A percentile compares a stretch with the other conserved stretches of the same genome.
These are phyloP conservation scores for Atlantisia rogersi DNA, from an alignment of 2,113 vertebrate species.

Conservation along the genomic window DNA sequence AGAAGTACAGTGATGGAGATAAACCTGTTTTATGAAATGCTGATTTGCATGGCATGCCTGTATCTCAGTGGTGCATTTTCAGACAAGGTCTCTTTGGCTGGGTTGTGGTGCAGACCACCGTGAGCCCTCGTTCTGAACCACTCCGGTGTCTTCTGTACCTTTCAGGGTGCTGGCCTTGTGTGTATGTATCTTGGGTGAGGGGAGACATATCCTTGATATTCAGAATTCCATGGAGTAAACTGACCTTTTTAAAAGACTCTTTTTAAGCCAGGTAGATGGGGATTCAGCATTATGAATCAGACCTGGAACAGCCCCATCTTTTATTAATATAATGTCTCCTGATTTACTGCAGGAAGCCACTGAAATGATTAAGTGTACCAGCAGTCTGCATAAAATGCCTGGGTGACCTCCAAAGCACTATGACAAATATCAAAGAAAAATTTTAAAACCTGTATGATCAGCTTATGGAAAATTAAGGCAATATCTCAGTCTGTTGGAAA, in stretches of 20 bases:
- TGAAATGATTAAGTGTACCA: constrained; percentile 55
- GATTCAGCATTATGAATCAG: constrained; percentile 33
- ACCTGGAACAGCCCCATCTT: constrained; percentile 48
- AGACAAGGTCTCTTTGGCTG: not conserved
- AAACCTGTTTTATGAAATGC: not conserved
- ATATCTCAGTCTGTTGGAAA: constrained; percentile 29
- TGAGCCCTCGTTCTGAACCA: not conserved
- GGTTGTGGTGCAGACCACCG: not conserved
- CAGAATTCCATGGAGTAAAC: constrained; percentile 29
- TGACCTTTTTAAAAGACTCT: constrained; percentile 38
- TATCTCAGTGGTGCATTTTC: not conserved
- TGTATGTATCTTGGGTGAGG: not conserved
- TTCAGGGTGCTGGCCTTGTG: not conserved
- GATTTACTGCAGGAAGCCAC: constrained; percentile 59
- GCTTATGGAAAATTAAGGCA: constrained; percentile 28
- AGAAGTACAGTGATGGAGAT: not conserved
- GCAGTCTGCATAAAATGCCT: constrained; percentile 54
- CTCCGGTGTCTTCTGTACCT: not conserved
- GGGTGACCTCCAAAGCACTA: constrained; percentile 39
- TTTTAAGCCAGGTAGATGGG: constrained; percentile 23
- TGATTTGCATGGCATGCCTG: not conserved
- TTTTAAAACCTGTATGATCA: constrained; percentile 13
- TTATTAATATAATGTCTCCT: constrained; percentile 58
- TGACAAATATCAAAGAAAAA: constrained; percentile 48
- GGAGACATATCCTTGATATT: not conserved